Evolutionary conservation across 2,113 vertebrate genomes (phyloP).

Genomic region (Notiomystis cincta): DNA sequence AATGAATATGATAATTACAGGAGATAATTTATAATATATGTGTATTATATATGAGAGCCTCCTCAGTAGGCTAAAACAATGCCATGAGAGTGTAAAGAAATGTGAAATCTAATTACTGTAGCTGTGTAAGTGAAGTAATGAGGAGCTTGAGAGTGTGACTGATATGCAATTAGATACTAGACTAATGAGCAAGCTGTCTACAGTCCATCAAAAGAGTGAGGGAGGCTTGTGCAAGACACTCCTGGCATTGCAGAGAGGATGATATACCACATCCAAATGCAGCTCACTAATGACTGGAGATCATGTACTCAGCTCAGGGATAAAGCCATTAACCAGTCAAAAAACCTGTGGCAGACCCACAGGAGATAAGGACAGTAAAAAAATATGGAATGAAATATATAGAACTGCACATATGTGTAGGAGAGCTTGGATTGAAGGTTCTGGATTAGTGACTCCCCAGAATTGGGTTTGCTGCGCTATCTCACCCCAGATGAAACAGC

Average conservation of each 20-base stretch:
- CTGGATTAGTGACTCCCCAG: background rate
- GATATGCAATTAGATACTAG: slow-evolving; percentile 62
- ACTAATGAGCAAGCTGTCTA: slow-evolving; percentile 62
- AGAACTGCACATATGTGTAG: background rate
- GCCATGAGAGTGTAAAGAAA: slow-evolving; percentile 45
- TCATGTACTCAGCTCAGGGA: background rate
- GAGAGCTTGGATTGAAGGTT: background rate
- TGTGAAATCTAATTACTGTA: slow-evolving; percentile 62
- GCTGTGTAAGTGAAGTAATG: slow-evolving; percentile 54
- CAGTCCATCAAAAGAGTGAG: slow-evolving; percentile 47
- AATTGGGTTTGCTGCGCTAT: background rate
- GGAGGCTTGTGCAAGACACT: slow-evolving; percentile 9
- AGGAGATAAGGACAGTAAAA: background rate
- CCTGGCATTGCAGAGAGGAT: background rate
- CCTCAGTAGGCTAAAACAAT: slow-evolving; percentile 45
- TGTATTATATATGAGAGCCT: slow-evolving; percentile 22
- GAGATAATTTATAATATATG: slow-evolving; percentile 41
- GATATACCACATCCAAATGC: background rate
- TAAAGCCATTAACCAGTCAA: background rate
- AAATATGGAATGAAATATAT: background rate
- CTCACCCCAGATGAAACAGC: background rate
- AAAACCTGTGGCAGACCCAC: background rate
- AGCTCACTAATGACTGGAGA: background rate
- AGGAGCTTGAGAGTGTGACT: slow-evolving; percentile 56
- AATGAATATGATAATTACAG: slow-evolving; percentile 42